Evolutionary conservation across 2,888 invertebrate genomes (phyloP).

Genomic region (Dryocosmus kuriphilus): DNA sequence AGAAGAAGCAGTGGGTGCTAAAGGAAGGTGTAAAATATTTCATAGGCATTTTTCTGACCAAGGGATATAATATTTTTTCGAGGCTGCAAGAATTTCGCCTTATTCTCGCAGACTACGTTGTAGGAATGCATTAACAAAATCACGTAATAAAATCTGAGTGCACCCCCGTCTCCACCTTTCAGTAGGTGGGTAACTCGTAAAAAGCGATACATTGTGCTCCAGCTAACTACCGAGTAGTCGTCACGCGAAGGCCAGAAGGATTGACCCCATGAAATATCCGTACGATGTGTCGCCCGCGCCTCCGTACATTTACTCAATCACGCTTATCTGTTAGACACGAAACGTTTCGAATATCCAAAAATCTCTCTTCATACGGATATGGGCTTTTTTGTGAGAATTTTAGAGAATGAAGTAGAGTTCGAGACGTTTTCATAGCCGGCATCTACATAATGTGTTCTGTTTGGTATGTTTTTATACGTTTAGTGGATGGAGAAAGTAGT

Average conservation of each 20-base stretch:
- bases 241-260: constrained; percentile 69
- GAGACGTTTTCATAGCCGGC: background rate
- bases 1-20: constrained; percentile 4
- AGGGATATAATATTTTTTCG: constrained; percentile 63
- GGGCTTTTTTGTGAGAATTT: background rate
- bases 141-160: constrained; percentile 75
- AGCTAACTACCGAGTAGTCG: constrained; percentile 61
- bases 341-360: constrained; percentile 49
- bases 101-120: constrained; percentile 50
- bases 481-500: background rate
- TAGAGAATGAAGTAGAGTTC: background rate
- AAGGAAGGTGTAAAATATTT: constrained; percentile 68
- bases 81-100: constrained; percentile 54
- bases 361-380: background rate
- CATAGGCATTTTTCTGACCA: constrained; percentile 62
- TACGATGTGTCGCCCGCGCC: constrained; percentile 23
- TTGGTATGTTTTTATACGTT: background rate
- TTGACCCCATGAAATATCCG: constrained; percentile 67
- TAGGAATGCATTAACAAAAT: constrained; percentile 75
- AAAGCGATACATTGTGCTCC: constrained; percentile 70
- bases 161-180: constrained; percentile 45
- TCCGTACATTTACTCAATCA: constrained; percentile 43
- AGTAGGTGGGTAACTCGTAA: constrained; percentile 65
- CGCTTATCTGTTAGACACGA: constrained; percentile 52
- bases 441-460: background rate